Evolutionary conservation across 2,888 invertebrate species (phyloP), one percentile per base, ranked within the genome.

Genomic region (Ennomos fuscantarius): DNA sequence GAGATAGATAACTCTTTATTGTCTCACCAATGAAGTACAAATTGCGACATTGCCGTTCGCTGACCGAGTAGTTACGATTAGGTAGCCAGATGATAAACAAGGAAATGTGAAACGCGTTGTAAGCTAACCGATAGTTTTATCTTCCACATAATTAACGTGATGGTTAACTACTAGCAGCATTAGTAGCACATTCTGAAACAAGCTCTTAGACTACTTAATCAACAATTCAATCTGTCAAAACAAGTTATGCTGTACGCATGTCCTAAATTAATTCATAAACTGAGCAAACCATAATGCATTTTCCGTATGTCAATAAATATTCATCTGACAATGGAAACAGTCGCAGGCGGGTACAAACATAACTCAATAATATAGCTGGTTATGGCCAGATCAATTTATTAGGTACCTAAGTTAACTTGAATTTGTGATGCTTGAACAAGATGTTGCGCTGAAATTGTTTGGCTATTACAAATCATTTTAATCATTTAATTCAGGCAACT

Each of bases 331-430:
- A 77, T 82, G 83, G 72, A 70, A 79, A 81, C 81, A 63, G 49
- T 48, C 46, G 60, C 37, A 68, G 68, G 66, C 72, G 59, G 66
- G 63, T 65, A 66, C 65, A 65, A 66, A 36, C 80, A 82, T 89
- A 87, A 86, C 79, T 89, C 86, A 87, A 76, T 72, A 80, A 84
- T 83, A 83, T 68, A 82, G 78, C 86, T 83, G 83, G 88, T 87
- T 87, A 88, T 84, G 84, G 79, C 78, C 82, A 81, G 79, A 87
- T 89, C 86, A 89, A 89, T 90, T 88, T 86, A 87, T 89, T 89
- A 86, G 81, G 81, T 82, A n/a, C n/a, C n/a, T n/a, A 82, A 82
- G 82, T 84, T 87, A 86, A 87, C 86, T 86, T 74, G 81, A 83
- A 86, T 87, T 87, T 86, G 86, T 87, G 79, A 81, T 73, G 54